Conservation (phyloP, 2,888 invertebrate species). For the Xylota sylvarum region DNA sequence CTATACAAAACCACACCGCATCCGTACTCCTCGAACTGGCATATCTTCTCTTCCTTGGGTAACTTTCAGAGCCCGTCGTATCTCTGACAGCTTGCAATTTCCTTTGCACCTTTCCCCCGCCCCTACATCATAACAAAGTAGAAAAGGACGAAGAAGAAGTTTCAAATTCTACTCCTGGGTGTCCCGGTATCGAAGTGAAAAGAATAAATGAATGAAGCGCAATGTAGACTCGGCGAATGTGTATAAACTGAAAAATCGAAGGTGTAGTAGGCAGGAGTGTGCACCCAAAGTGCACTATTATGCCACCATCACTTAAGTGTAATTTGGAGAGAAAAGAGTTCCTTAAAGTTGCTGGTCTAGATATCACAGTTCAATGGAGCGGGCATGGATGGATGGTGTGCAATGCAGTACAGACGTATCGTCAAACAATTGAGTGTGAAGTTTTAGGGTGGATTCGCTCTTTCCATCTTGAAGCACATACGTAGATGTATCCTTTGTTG, state of each 20-base stretch:
- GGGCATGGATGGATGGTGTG: constrained; percentile 42
- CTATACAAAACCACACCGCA: constrained; percentile 40
- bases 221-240: constrained; percentile 9
- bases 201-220: constrained; percentile 52
- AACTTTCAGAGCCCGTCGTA: constrained; percentile 74
- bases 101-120: constrained; percentile 68
- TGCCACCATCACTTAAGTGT: constrained; percentile 48
- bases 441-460: constrained; percentile 8
- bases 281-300: constrained; percentile 32
- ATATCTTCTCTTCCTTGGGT: constrained; percentile 70
- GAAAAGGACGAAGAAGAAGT: constrained; percentile 40
- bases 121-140: constrained; percentile 17
- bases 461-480: not conserved
- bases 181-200: constrained; percentile 36
- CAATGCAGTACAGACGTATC: constrained; percentile 25
- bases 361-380: constrained; percentile 58
- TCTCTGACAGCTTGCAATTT: constrained; percentile 78
- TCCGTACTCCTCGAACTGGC: constrained; percentile 44
- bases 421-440: constrained; percentile 45
- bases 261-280: constrained; percentile 7
- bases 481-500: not conserved
- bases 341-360: constrained; percentile 46
- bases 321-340: constrained; percentile 49
- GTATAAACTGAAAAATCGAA: constrained; percentile 32
- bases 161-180: constrained; percentile 54